A percentile compares a stretch with the other conserved stretches of the same genome.
Conservation (phyloP, 2,797 vertebrate genomes). For the Pempheris klunzingeri region DNA sequence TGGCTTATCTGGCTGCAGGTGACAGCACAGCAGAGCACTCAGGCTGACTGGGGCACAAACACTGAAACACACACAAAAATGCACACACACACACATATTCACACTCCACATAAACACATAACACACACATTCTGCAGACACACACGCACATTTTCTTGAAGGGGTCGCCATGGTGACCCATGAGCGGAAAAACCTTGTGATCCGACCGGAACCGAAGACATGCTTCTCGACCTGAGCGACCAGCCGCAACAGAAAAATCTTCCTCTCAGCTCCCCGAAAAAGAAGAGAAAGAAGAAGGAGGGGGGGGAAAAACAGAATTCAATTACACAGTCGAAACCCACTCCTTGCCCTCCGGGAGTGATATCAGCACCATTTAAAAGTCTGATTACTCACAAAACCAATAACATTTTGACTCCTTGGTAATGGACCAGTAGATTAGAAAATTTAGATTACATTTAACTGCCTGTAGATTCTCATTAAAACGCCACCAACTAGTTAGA, state of each 20-base stretch:
- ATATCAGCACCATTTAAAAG: slow-evolving; percentile 88
- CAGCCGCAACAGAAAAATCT: slow-evolving; percentile 75
- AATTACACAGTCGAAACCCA: slow-evolving; percentile 86
- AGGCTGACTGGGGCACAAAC: slow-evolving; percentile 72
- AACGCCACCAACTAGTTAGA: slow-evolving; percentile 99
- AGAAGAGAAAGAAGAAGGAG: slow-evolving; percentile 56
- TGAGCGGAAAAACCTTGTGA: slow-evolving; percentile 73
- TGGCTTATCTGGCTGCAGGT: slow-evolving; percentile 85
- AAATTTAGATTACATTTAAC: slow-evolving; percentile 90
- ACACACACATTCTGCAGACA: slow-evolving; percentile 14
- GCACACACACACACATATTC: slow-evolving; percentile 21
- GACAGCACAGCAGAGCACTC: slow-evolving; percentile 79
- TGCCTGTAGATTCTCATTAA: slow-evolving; percentile 97
- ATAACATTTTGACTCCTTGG: slow-evolving; percentile 89
- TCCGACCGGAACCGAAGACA: slow-evolving; percentile 77
- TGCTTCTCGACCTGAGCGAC: slow-evolving; percentile 74
- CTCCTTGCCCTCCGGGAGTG: slow-evolving; percentile 83
- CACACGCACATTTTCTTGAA: slow-evolving; percentile 50
- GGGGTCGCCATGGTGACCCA: slow-evolving; percentile 81
- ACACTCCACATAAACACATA: slow-evolving; percentile 25
- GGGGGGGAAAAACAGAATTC: slow-evolving; percentile 80
- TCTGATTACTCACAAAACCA: slow-evolving; percentile 91
- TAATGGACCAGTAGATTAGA: slow-evolving; percentile 91
- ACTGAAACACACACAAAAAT: slow-evolving; percentile 50
- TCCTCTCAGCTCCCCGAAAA: slow-evolving; percentile 67